Conservation (phyloP, 1,140 invertebrate species). For the Propsilocerus akamusi region DNA sequence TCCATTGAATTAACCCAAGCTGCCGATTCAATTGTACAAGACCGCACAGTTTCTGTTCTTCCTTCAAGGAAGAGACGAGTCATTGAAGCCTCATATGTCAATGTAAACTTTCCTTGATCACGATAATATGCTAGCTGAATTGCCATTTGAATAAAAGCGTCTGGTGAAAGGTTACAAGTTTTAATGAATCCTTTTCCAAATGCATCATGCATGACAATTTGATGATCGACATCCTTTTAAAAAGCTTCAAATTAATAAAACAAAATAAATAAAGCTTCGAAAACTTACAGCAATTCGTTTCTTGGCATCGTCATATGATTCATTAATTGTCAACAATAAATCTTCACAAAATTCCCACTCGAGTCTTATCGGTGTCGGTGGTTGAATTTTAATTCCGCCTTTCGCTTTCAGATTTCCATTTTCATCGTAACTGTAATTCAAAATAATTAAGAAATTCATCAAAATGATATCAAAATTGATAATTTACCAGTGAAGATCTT, state of each 20-base stretch:
- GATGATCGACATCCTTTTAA: not conserved
- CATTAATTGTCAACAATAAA: not conserved
- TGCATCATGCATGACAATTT: constrained; percentile 27
- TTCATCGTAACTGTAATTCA: not conserved
- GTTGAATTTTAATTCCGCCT: not conserved
- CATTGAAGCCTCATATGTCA: not conserved
- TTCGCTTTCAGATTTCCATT: not conserved
- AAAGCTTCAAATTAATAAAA: not conserved
- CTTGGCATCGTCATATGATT: not conserved
- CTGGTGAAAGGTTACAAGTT: constrained; percentile 70
- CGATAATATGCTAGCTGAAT: constrained; percentile 78
- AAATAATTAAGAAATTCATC: not conserved
- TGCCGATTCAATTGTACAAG: not conserved
- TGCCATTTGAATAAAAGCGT: constrained; percentile 83
- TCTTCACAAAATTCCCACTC: not conserved
- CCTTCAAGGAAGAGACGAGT: not conserved
- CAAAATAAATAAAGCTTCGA: too few species aligned
- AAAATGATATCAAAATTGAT: not conserved
- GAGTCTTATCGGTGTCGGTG: not conserved
- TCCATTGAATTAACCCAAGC: not conserved
- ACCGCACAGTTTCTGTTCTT: not conserved
- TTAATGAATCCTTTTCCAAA: constrained; percentile 90
- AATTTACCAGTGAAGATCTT: not conserved
- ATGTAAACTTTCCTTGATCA: not conserved
- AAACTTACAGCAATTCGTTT: not conserved